Base-by-base conservation (phyloP, 30 jellyfish, hydroid and myxozoan genomes). In the Haliclystus octoradiatus region DNA sequence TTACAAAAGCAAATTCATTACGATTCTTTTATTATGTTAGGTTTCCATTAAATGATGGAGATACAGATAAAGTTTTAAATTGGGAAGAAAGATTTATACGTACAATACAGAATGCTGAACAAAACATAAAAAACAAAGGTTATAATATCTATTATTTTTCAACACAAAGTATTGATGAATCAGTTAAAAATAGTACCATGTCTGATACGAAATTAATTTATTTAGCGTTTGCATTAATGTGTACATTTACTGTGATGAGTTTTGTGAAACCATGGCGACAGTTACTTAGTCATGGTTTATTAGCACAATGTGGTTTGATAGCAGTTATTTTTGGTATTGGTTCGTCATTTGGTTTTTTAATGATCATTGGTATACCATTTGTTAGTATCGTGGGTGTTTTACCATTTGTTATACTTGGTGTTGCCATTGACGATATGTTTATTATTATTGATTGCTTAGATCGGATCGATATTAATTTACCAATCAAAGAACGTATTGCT, bases 331-430 rank as follows among this genome's bases (percentile, higher is more conserved):
- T 89, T 33, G 98, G 98, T 61, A 89, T 81, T 33, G 98, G 92
- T 13, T 29, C 92, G 14, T 87, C 95, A 12, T 89, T 81, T 52
- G 98, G 95, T 22, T 82, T 89, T 4, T 80, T 77, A 51, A 77
- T 89, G 95, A 52, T 83, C 15, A 25, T 70, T 0, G 82, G 85
- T 4, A 63, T 65, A 12, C 98, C 98, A n/a, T 89, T 83, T 57
- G 85, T 81, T 15, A 94, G 96, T 49, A 75, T 89, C 63, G 98
- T 71, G 14, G 98, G 95, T 12, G 94, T 89, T 7, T 74, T 89
- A 65, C 98, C 98, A n/a, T 89, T 89, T 65, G 64, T 89, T 69
- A 80, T 89, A n/a, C 70, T 89, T 12, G 98, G 98, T 26, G 95
- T 89, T 1, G 98, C 94, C n/a, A 89, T 89, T 19, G 98, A 89